phyloP scores from a whole-genome alignment of 2,888 invertebrate species.

The Rhorus exstirpatorius region DNA sequence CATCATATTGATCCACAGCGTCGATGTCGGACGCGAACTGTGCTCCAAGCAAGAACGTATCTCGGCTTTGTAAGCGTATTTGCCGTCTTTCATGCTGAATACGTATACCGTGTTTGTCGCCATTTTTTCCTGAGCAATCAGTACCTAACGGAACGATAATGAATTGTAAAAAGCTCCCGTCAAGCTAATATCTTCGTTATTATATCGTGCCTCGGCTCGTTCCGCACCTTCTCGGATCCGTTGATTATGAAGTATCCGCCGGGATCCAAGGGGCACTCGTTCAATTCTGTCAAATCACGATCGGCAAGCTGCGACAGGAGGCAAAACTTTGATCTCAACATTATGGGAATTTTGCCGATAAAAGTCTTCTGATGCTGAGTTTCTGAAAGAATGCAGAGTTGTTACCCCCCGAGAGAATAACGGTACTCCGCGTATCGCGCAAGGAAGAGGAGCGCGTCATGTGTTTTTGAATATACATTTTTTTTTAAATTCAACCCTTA shows the following conservation, averaged over 20 bases:
- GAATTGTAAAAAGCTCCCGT: too few relatives aligned
- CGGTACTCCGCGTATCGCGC: not conserved
- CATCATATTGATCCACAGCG: constrained; percentile 99
- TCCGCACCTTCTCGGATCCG: constrained; percentile 96
- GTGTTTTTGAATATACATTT: too few relatives aligned
- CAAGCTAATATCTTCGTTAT: not conserved
- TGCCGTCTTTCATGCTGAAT: constrained; percentile 99
- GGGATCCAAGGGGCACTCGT: constrained; percentile 99
- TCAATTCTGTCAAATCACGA: constrained; percentile 99
- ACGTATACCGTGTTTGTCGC: constrained; percentile 99
- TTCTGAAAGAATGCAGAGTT: constrained; percentile 77
- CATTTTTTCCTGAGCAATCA: constrained; percentile 99
- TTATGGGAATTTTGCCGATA: constrained; percentile 97
- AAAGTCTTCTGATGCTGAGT: constrained; percentile 90
- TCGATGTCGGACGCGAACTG: constrained; percentile 98
- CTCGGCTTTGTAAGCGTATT: constrained; percentile 99
- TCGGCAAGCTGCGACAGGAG: constrained; percentile 97
- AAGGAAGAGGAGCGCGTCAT: too few relatives aligned
- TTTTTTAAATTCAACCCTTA: too few relatives aligned
- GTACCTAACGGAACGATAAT: constrained; percentile 86
- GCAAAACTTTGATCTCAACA: constrained; percentile 99
- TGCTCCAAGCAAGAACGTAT: constrained; percentile 98
- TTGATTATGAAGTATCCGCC: constrained; percentile 99
- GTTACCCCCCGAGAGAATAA: not conserved
- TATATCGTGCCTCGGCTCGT: not conserved